Conservation (phyloP, 2,888 invertebrate genomes). For the Chymomyza caudatula region DNA sequence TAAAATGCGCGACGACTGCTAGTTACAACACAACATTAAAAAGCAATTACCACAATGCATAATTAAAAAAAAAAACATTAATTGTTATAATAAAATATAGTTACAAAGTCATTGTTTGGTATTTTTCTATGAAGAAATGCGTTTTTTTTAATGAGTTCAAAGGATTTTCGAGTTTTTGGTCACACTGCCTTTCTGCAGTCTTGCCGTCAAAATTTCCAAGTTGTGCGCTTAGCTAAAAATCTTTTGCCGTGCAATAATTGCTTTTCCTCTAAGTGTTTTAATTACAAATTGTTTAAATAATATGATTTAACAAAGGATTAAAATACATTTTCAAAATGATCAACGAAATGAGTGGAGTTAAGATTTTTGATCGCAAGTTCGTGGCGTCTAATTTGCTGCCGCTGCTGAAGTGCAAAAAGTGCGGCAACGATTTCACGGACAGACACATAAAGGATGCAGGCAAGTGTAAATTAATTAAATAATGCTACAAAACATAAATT, state of each 20-base stretch:
- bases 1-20: too few relatives aligned
- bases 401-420: conserved; percentile 64
- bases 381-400: conserved; percentile 58
- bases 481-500: background rate
- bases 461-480: conserved; percentile 12
- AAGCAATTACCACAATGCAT: too few relatives aligned
- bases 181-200: background rate
- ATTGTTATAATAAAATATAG: too few relatives aligned
- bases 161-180: too few relatives aligned
- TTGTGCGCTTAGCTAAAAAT: background rate
- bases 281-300: background rate
- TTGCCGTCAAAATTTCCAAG: too few relatives aligned
- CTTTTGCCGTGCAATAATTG: too few relatives aligned
- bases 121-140: too few relatives aligned
- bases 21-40: too few relatives aligned
- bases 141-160: too few relatives aligned
- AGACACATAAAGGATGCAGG: conserved; percentile 17
- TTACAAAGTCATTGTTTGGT: too few relatives aligned
- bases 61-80: too few relatives aligned
- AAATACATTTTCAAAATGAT: conserved; percentile 19
- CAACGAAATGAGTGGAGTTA: conserved; percentile 25
- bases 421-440: conserved; percentile 52
- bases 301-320: background rate
- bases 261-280: background rate
- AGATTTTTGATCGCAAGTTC: conserved; percentile 69